A percentile compares a stretch with the other conserved stretches of the same genome.
Evolutionary conservation across 2,888 invertebrate genomes (phyloP).

Genomic region (Xestia c-nigrum): DNA sequence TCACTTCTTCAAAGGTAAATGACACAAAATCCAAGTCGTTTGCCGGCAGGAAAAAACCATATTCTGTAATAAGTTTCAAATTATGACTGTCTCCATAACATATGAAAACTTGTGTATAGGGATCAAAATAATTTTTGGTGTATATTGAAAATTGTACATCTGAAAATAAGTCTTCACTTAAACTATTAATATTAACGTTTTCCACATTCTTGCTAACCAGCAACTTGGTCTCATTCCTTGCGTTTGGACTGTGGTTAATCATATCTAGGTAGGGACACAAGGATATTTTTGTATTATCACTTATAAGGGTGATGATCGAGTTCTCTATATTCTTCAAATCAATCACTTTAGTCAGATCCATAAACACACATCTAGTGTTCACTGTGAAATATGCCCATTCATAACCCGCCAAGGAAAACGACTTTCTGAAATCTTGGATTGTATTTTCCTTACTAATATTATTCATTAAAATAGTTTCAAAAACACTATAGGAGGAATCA

Average conservation of each 20-base stretch:
- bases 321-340: slow-evolving; percentile 84
- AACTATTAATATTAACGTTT: slow-evolving; percentile 75
- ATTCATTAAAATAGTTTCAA: slow-evolving; percentile 84
- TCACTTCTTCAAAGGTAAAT: slow-evolving; percentile 90
- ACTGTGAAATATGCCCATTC: slow-evolving; percentile 96
- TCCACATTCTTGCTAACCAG: slow-evolving; percentile 79
- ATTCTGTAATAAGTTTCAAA: slow-evolving; percentile 95
- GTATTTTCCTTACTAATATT: slow-evolving; percentile 78
- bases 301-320: slow-evolving; percentile 83
- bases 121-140: slow-evolving; percentile 89
- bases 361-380: slow-evolving; percentile 96
- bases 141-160: slow-evolving; percentile 86
- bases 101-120: slow-evolving; percentile 95
- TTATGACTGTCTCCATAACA: slow-evolving; percentile 96
- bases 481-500: slow-evolving; percentile 83
- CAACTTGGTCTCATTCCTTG: slow-evolving; percentile 89
- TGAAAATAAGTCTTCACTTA: slow-evolving; percentile 80
- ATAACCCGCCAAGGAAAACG: slow-evolving; percentile 90
- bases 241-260: slow-evolving; percentile 95
- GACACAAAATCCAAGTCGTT: slow-evolving; percentile 93
- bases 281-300: slow-evolving; percentile 92
- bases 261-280: slow-evolving; percentile 97
- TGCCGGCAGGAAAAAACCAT: slow-evolving; percentile 94
- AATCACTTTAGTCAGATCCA: slow-evolving; percentile 88
- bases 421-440: slow-evolving; percentile 79